Evolutionary conservation across 2,113 vertebrate genomes (phyloP), one percentile per base, ranked within the genome.

Genomic region (Mirounga angustirostris): DNA sequence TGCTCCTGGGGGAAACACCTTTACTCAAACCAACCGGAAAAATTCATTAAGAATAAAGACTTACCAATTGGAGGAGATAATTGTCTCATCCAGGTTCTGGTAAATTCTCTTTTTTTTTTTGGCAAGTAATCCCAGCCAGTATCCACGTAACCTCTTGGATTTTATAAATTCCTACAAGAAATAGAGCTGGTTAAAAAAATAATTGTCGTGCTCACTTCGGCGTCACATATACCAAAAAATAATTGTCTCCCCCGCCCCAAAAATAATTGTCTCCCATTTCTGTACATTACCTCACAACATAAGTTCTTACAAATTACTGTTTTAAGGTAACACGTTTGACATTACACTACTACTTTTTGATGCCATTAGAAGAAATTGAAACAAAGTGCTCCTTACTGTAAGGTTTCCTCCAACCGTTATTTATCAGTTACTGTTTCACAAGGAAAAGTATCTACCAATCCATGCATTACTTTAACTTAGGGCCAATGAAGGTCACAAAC

Each of bases 51-150:
- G 43, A 89, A 81, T 11, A 40, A 26, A 82, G 22, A 89, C 94
- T 97, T 95, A 98, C 97, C 89, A 52, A 4, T 26, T 0, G 12
- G 28, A 74, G 33, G 46, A 63, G 15, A 11, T 6, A 36, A 94
- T 40, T 10, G 0, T 28, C 0, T 96, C 2, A n/a, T 89, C 69
- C 18, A 92, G 3, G 0, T 0, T 2, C 0, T 1, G 0, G 0
- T 0, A 0, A 0, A 0, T 0, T 24, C 0, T 0, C 0, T 28
- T 0, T 1, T 3, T 0, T 28, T 19, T 8, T 7, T 3, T 1
- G 4, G 81, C 85, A 28, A 65, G 13, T 69, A 96, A 63, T 56
- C 92, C 92, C 52, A 98, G 8, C 98, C 98, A 98, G 56, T 24
- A 69, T 1, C 0, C 0, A 9, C 0, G 0, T 58, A 73, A 71